Evolutionary conservation across 2,888 invertebrate genomes (phyloP).

Genomic region (Trichogramma dendrolimi): DNA sequence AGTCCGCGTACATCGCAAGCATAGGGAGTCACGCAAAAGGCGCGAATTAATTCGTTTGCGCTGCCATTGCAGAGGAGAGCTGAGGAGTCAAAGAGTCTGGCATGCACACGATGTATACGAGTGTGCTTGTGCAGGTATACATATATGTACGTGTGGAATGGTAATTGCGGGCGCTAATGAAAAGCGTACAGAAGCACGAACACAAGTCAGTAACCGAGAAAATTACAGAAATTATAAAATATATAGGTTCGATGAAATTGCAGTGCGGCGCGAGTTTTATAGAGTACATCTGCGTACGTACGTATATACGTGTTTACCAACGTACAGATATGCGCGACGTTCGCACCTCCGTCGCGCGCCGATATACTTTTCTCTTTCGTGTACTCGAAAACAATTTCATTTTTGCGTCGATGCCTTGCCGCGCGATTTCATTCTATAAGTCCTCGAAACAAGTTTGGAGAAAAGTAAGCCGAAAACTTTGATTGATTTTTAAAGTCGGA

Average conservation of each 20-base stretch:
- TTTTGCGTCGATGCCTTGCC: too few relatives aligned
- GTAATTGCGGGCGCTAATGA: slow-evolving; percentile 9
- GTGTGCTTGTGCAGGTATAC: too few relatives aligned
- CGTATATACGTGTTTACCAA: too few relatives aligned
- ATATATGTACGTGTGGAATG: too few relatives aligned
- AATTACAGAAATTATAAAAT: slow-evolving; percentile 19
- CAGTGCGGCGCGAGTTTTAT: not conserved
- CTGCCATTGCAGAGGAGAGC: not conserved
- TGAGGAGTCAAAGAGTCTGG: not conserved
- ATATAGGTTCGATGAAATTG: slow-evolving; percentile 9
- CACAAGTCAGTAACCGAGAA: slow-evolving; percentile 15
- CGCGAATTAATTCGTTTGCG: slow-evolving; percentile 15
- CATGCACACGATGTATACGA: too few relatives aligned
- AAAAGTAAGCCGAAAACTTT: too few relatives aligned
- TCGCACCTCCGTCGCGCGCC: slow-evolving; percentile 5
- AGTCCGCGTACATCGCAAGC: slow-evolving; percentile 24
- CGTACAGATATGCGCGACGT: slow-evolving; percentile 7
- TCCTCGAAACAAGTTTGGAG: too few relatives aligned
- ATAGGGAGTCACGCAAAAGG: slow-evolving; percentile 10
- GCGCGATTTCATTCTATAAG: too few relatives aligned
- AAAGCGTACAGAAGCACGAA: slow-evolving; percentile 6
- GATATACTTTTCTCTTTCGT: too few relatives aligned
- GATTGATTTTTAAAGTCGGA: too few relatives aligned
- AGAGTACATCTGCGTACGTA: too few relatives aligned
- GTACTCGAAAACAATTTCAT: too few relatives aligned